Evolutionary conservation across 2,888 invertebrate species (phyloP).

Genomic region (Nomada ferruginata): DNA sequence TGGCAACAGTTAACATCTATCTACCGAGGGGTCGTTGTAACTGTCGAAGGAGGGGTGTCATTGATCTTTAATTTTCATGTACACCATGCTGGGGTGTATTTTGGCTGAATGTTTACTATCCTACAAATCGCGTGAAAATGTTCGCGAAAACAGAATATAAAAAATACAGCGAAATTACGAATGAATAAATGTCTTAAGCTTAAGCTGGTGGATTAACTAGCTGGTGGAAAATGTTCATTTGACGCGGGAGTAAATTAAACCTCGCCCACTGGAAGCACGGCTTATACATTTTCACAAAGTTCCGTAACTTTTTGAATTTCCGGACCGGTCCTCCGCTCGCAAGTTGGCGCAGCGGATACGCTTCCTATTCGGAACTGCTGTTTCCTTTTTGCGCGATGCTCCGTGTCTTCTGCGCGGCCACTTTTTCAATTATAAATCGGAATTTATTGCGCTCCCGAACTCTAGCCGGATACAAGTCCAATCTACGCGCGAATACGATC

Average conservation of each 20-base stretch:
- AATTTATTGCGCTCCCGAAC: neutral
- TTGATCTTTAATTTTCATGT: neutral
- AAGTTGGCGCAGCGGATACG: neutral
- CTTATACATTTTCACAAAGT: neutral
- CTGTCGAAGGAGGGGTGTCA: neutral
- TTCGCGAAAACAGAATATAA: no score
- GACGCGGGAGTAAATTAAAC: constrained; percentile 3
- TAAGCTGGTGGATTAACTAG: no score
- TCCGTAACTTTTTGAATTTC: constrained; percentile 27
- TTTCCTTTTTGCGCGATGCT: neutral
- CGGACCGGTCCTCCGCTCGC: neutral
- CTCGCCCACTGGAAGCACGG: neutral
- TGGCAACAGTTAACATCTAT: no score
- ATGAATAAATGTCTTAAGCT: no score
- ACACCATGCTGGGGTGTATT: neutral
- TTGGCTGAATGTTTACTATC: no score
- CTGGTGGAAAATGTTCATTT: no score
- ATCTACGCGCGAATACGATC: no score
- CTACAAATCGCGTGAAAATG: no score
- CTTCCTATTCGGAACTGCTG: constrained; percentile 4
- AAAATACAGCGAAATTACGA: no score
- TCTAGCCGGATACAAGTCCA: neutral
- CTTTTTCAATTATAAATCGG: constrained; percentile 8
- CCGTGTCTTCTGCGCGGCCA: neutral
- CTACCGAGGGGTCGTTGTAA: neutral